Base-by-base conservation (phyloP, 2,797 vertebrate genomes). In the Manis pentadactyla region DNA sequence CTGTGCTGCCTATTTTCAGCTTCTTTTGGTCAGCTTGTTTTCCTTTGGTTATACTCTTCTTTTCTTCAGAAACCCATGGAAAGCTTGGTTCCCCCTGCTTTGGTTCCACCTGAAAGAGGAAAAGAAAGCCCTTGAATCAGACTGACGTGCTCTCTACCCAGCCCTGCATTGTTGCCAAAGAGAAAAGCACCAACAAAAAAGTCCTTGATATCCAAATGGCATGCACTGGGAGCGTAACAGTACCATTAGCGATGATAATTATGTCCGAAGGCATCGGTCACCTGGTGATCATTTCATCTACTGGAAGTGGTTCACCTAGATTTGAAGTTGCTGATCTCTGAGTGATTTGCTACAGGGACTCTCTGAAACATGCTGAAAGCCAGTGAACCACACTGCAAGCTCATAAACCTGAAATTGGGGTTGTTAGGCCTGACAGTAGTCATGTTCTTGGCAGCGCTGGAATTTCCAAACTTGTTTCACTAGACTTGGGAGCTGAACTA, bases 71-170 rank as follows among this genome's bases (percentile, higher is more conserved):
- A 90, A 77, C 0, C 96, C n/a, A 31, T 71, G 68, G 37, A 96
- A 66, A 4, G 66, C 4, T 10, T 34, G 55, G 11, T 51, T 98
- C 97, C 55, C 97, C 97, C 93, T 96, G 97, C 71, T 96, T 84
- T 74, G 87, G 82, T 42, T 95, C 97, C 23, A 93, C 90, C 98
- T 98, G 92, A 90, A 59, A 94, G n/a, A 64, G 69, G 92, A 17
- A 79, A 96, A 97, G 18, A 75, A 96, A 97, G 57, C 85, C 18
- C 18, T 53, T 94, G 27, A 53, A 94, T 97, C 81, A 81, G 55
- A 86, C 74, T 75, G 75, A 87, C 37, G 19, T 63, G 55, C 7
- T 71, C 5, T 93, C 49, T 14, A 64, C 7, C 27, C 15, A 83
- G 19, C 31, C 37, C 29, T 95, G 46, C 8, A 10, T 49, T 17